A percentile compares a stretch with the other conserved stretches of the same genome.
These are phyloP conservation scores for Muscicapa adusta DNA, from an alignment of 2,113 vertebrate genomes.

Conservation along the genomic window DNA sequence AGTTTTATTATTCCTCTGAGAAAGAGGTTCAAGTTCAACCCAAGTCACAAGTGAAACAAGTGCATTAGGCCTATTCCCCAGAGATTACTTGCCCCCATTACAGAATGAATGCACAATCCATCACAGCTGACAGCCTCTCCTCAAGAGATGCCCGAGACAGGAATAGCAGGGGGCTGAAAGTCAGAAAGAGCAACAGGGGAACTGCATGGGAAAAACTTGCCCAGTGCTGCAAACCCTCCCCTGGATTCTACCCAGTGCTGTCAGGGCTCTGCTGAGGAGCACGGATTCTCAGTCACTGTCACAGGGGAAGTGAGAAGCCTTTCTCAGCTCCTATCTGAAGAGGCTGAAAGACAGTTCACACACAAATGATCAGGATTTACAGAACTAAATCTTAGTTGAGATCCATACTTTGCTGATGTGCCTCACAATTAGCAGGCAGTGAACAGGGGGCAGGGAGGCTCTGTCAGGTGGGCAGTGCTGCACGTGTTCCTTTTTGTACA, in stretches of 20 bases:
- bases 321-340: background rate
- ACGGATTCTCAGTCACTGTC: accelerated
- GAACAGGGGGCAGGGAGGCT: background rate
- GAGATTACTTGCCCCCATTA: background rate
- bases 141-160: constrained; percentile 29
- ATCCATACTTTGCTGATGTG: background rate
- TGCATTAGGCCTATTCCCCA: constrained; percentile 20
- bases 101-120: constrained; percentile 59
- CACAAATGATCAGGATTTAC: background rate
- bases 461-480: background rate
- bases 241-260: background rate
- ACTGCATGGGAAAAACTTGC: background rate
- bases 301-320: background rate
- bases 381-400: background rate
- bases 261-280: background rate
- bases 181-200: constrained; percentile 19
- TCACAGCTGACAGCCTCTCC: constrained; percentile 61
- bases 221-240: background rate
- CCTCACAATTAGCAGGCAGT: background rate
- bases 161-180: constrained; percentile 15
- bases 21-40: constrained; percentile 1
- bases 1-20: background rate
- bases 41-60: constrained; percentile 53
- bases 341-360: background rate
- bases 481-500: background rate